Conservation (phyloP, 2,888 invertebrate species). For the Himalopsyche anomala region DNA sequence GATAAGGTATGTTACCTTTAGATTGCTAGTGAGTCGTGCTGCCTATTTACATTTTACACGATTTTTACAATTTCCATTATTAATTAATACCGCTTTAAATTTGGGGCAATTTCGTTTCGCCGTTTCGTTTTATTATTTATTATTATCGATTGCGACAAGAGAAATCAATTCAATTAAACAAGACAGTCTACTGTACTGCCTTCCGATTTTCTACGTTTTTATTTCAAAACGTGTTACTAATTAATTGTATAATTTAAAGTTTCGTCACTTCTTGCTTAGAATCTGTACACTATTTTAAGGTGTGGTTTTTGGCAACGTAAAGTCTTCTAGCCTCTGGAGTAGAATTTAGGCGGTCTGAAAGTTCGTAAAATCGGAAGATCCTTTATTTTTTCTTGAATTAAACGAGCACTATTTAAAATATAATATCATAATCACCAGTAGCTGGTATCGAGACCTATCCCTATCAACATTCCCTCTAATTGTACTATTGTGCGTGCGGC, state of each 20-base stretch:
- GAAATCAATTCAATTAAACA: neutral
- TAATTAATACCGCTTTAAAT: neutral
- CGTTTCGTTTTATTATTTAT: neutral
- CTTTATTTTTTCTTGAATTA: too few relatives aligned
- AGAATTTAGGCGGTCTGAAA: too few relatives aligned
- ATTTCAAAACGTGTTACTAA: neutral
- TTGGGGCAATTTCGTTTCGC: neutral
- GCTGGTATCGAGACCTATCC: too few relatives aligned
- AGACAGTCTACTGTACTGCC: neutral
- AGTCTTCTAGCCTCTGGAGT: too few relatives aligned
- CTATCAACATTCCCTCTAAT: too few relatives aligned
- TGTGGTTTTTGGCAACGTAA: neutral
- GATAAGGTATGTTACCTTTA: too few relatives aligned
- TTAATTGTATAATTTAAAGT: neutral
- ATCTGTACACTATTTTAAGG: neutral
- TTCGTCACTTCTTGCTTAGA: neutral
- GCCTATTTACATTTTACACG: neutral
- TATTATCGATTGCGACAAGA: neutral
- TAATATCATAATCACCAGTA: too few relatives aligned
- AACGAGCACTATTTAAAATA: too few relatives aligned
- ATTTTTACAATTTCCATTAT: neutral
- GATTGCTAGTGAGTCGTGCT: too few relatives aligned
- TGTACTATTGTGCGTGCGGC: too few relatives aligned
- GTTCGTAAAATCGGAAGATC: too few relatives aligned
- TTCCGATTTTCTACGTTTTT: neutral